Percentiles rank a stretch among this genome's conserved stretches.
phyloP scores from a whole-genome alignment of 2,113 vertebrate species.

The Trinectes maculatus region DNA sequence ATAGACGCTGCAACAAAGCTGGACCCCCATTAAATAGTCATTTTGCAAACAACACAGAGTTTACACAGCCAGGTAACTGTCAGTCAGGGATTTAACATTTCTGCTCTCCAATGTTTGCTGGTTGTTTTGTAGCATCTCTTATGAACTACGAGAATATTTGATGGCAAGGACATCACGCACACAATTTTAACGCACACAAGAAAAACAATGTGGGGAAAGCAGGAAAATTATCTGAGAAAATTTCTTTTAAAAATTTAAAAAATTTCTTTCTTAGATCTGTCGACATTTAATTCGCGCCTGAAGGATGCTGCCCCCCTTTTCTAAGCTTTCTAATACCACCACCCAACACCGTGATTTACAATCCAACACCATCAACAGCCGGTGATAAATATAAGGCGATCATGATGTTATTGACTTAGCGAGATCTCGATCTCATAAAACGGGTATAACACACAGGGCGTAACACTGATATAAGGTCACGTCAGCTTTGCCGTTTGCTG shows the following conservation, averaged over 20 bases:
- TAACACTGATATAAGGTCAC: neutral
- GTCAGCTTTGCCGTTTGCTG: neutral
- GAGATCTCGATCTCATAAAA: neutral
- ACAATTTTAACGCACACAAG: too few species aligned
- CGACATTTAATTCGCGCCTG: neutral
- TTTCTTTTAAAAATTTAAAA: too few species aligned
- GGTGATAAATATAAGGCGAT: neutral
- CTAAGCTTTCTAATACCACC: too few species aligned
- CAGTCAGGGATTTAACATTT: too few species aligned
- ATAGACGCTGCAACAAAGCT: slow-evolving; percentile 31
- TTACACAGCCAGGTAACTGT: too few species aligned
- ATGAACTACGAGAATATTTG: too few species aligned
- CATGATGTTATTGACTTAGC: neutral
- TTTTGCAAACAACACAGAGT: too few species aligned
- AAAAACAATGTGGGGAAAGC: neutral
- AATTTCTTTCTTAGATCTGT: neutral
- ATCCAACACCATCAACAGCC: neutral
- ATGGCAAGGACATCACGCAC: too few species aligned
- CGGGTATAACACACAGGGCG: neutral
- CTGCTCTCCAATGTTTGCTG: too few species aligned
- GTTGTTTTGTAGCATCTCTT: too few species aligned
- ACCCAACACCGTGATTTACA: neutral
- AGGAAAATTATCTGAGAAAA: neutral
- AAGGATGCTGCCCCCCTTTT: neutral
- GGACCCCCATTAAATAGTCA: slow-evolving; percentile 45